Conservation (phyloP, 2,888 invertebrate species). For the Bellardia bayeri region DNA sequence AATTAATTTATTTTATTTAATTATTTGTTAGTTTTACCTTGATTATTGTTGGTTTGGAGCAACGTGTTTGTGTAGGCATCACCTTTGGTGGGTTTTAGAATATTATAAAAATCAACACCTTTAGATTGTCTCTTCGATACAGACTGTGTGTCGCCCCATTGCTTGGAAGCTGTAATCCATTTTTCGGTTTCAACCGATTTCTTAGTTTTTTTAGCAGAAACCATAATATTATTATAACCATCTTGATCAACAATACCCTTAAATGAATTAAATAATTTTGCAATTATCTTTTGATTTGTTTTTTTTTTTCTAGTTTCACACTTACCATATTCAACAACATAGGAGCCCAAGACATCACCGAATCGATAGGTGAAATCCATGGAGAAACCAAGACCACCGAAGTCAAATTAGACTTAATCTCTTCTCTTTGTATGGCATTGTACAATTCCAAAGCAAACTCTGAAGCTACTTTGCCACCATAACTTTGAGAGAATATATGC, state of each 20-base stretch:
- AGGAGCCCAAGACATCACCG: conserved; percentile 93
- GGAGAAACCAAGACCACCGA: conserved; percentile 94
- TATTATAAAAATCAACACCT: conserved; percentile 84
- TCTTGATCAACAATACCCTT: conserved; percentile 88
- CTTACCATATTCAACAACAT: conserved; percentile 89
- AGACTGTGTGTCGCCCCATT: conserved; percentile 88
- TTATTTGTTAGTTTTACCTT: conserved; percentile 19
- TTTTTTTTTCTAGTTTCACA: neutral
- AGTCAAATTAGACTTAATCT: conserved; percentile 88
- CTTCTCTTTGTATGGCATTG: conserved; percentile 87
- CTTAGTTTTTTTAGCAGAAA: conserved; percentile 86
- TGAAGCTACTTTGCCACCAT: conserved; percentile 96
- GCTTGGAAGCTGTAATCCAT: conserved; percentile 87
- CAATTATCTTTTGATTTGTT: neutral
- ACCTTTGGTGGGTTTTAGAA: conserved; percentile 80
- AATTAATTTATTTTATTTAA: neutral
- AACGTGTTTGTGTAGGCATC: conserved; percentile 71
- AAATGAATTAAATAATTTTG: conserved; percentile 28
- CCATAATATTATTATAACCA: conserved; percentile 87
- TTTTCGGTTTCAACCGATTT: conserved; percentile 86
- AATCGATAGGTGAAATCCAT: conserved; percentile 95
- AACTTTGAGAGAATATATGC: conserved; percentile 95
- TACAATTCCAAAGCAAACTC: conserved; percentile 88
- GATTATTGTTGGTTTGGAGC: conserved; percentile 47
- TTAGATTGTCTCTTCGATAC: conserved; percentile 87